Evolutionary conservation across 2,888 invertebrate genomes (phyloP).

Genomic region (Philaethria dido): DNA sequence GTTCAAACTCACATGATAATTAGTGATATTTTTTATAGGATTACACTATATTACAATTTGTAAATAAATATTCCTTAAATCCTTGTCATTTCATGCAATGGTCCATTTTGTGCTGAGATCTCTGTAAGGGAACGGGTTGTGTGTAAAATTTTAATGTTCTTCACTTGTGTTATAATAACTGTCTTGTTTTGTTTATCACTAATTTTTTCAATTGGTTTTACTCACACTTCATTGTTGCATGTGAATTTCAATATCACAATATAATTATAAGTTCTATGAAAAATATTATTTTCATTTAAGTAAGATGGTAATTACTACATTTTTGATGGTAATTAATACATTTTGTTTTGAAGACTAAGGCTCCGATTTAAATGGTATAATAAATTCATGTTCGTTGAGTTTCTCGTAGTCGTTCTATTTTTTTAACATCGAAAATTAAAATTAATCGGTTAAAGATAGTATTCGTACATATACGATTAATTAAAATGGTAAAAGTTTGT

Average conservation of each 20-base stretch:
- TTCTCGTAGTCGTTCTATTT: too few species aligned
- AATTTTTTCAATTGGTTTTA: conserved; percentile 54
- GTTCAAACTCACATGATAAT: neutral
- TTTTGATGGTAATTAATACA: too few species aligned
- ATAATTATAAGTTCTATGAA: neutral
- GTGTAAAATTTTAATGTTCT: conserved; percentile 38
- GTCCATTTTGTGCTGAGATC: conserved; percentile 49
- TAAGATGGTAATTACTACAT: neutral
- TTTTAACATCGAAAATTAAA: neutral
- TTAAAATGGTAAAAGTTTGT: neutral
- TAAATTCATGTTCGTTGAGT: neutral
- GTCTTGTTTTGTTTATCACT: conserved; percentile 58
- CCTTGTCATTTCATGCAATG: conserved; percentile 63
- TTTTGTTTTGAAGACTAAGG: neutral
- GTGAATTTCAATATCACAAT: conserved; percentile 25
- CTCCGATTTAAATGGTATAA: neutral
- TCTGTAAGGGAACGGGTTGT: conserved; percentile 39
- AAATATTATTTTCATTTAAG: neutral
- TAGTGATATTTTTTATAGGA: neutral
- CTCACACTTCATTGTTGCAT: conserved; percentile 45
- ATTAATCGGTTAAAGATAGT: neutral
- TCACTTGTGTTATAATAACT: conserved; percentile 53
- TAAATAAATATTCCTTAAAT: conserved; percentile 37
- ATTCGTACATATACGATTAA: neutral
- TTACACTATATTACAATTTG: conserved; percentile 19